A percentile compares a stretch with the other conserved stretches of the same genome.
Evolutionary conservation across 2,888 invertebrate genomes (phyloP).

Genomic region (Eilema depressum): DNA sequence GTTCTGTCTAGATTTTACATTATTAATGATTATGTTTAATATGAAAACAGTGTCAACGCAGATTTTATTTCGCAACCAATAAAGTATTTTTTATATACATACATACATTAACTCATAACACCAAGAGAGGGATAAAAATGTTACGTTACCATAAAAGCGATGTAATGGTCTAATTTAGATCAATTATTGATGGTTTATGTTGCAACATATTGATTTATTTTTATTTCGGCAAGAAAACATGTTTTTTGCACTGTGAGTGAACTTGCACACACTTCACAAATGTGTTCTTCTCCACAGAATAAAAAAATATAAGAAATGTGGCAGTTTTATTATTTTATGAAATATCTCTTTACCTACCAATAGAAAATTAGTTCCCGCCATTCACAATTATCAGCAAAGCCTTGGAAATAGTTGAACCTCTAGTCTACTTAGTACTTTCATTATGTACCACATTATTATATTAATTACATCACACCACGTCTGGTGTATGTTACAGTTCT

Average conservation of each 20-base stretch:
- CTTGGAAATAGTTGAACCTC: too few relatives aligned
- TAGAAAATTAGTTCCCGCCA: not conserved
- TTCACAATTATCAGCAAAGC: too few relatives aligned
- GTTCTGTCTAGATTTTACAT: not conserved
- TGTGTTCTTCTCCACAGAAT: slow-evolving; percentile 36
- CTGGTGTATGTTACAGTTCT: too few relatives aligned
- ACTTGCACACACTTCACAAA: slow-evolving; percentile 30
- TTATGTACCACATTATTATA: too few relatives aligned
- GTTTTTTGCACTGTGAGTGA: slow-evolving; percentile 26
- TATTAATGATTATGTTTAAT: slow-evolving; percentile 11
- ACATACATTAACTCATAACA: slow-evolving; percentile 3
- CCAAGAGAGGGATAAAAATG: not conserved
- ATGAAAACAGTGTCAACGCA: slow-evolving; percentile 24
- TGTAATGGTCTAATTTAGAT: not conserved
- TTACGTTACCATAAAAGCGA: not conserved
- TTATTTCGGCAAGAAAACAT: slow-evolving; percentile 22
- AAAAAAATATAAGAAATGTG: slow-evolving; percentile 24
- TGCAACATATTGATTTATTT: slow-evolving; percentile 31
- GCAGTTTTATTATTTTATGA: slow-evolving; percentile 8
- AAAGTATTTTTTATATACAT: slow-evolving; percentile 16
- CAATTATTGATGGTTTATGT: slow-evolving; percentile 21
- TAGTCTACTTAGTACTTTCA: too few relatives aligned
- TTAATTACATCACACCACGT: too few relatives aligned
- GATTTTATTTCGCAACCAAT: slow-evolving; percentile 31
- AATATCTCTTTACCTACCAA: not conserved